Base-by-base conservation (phyloP, 2,113 vertebrate species). In the Rhegmatorhina hoffmannsi region DNA sequence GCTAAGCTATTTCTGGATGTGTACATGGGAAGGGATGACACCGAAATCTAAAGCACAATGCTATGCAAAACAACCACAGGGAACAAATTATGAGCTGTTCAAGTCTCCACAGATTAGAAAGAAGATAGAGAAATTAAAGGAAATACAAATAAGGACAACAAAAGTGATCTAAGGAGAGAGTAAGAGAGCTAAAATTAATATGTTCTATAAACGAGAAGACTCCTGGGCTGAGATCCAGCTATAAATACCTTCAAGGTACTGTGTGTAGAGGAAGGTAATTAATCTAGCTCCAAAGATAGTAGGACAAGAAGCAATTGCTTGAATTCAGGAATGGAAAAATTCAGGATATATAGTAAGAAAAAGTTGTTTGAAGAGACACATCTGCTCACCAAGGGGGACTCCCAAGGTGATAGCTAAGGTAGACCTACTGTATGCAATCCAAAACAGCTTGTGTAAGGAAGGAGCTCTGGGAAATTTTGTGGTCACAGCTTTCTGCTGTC, bases 131-230 rank as follows among this genome's bases (percentile, higher is more conserved):
- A 95, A 90, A 58, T 16, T 28, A 85, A 79, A 86, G 76, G 46
- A 95, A 94, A 89, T 70, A 70, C 60, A 76, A 87, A 80, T 28
- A 94, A 84, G 76, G 69, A 77, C 44, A 94, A 91, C 33, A 87
- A 70, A 92, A 91, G 73, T 52, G 7, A 94, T 85, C 69, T 76
- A 91, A 96, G 62, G 62, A 94, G 43, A 92, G 43, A 69, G 9
- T 52, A 75, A 80, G 31, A 81, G 73, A 77, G 74, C 33, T 95
- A 89, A 90, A 94, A 96, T 93, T 92, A 96, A 77, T 89, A 89
- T 0, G 8, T 67, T 75, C 88, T 93, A 87, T 43, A 95, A 94
- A 91, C 38, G 46, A 95, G 49, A 92, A 88, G 49, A 76, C 74
- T 89, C 68, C 64, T 86, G 86, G 84, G 91, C 91, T 69, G 69